Evolutionary conservation across 2,113 vertebrate genomes (phyloP), one percentile per base, ranked within the genome.

Genomic region (Colossoma macropomum): DNA sequence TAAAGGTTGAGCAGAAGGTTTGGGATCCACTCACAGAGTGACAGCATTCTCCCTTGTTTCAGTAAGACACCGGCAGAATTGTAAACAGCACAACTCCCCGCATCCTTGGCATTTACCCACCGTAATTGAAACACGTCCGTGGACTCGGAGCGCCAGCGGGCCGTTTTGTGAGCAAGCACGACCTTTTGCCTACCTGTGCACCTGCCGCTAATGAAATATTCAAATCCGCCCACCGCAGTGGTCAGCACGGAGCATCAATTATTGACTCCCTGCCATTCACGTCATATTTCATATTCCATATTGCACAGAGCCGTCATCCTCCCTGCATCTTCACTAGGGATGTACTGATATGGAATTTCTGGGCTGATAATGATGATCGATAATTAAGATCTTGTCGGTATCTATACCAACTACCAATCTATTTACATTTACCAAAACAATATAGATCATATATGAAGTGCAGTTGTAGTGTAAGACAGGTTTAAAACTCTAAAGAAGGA

Each of bases 181-280:
- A 77, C 84, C 86, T 69, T 80, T 83, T 41, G 78, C 79, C 79
- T 78, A 63, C 52, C 54, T 66, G 80, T 79, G 75, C 84, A 88
- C 78, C 86, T 86, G 80, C 78, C n/a, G 71, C 78, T 79, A 83
- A 85, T 85, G 77, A 86, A 85, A 88, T 83, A 82, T 87, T 84
- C 72, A 88, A 75, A 79, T 73, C 3, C 16, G 32, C 41, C 60
- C 4, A 76, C 83, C 41, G 38, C 68, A 32, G 68, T 62, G 78
- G 75, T 77, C 56, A 62, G 50, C 28, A 80, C n/a, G 41, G 34
- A 7, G 38, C 65, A 85, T 86, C 71, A 81, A 86, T 88, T 82
- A 88, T 80, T 86, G 79, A 89, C 54, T 75, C 70, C 21, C 28
- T 17, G 72, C 34, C 54, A 56, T 76, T 81, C 56, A 34, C 48